Conservation (phyloP, 2,797 vertebrate genomes). For the Melanotaenia boesemani region DNA sequence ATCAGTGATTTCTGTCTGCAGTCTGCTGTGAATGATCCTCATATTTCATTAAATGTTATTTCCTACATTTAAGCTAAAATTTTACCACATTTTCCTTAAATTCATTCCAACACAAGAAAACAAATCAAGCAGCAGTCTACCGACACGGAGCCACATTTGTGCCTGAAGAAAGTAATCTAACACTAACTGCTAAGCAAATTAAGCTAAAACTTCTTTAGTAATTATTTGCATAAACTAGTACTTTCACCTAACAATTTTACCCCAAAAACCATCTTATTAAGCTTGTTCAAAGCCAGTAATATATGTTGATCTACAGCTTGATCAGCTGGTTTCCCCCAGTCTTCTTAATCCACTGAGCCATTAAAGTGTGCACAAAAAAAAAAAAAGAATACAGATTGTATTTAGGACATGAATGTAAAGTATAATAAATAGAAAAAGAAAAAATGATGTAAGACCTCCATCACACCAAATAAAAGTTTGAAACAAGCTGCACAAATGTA, state of each 20-base stretch:
- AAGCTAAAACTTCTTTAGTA: slow-evolving; percentile 27
- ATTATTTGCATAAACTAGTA: slow-evolving; percentile 11
- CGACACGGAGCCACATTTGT: not conserved
- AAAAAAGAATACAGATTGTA: too few species aligned
- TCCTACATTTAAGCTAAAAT: slow-evolving; percentile 2
- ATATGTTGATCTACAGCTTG: not conserved
- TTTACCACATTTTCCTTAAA: too few species aligned
- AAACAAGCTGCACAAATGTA: too few species aligned
- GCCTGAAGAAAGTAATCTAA: slow-evolving; percentile 17
- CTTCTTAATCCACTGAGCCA: slow-evolving; percentile 5
- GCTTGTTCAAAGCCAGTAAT: slow-evolving; percentile 16
- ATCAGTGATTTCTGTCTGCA: not conserved
- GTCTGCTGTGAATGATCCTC: not conserved
- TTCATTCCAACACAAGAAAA: not conserved
- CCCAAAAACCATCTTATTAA: slow-evolving; percentile 2
- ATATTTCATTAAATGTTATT: not conserved
- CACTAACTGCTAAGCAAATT: slow-evolving; percentile 44
- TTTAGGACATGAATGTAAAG: too few species aligned
- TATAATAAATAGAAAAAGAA: too few species aligned
- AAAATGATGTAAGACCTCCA: too few species aligned
- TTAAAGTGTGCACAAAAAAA: not conserved
- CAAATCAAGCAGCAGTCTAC: not conserved
- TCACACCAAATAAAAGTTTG: too few species aligned
- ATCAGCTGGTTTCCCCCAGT: not conserved
- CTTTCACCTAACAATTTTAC: slow-evolving; percentile 33